phyloP scores from a whole-genome alignment of 2,113 vertebrate species.

The Sphaerodactylus townsendi region DNA sequence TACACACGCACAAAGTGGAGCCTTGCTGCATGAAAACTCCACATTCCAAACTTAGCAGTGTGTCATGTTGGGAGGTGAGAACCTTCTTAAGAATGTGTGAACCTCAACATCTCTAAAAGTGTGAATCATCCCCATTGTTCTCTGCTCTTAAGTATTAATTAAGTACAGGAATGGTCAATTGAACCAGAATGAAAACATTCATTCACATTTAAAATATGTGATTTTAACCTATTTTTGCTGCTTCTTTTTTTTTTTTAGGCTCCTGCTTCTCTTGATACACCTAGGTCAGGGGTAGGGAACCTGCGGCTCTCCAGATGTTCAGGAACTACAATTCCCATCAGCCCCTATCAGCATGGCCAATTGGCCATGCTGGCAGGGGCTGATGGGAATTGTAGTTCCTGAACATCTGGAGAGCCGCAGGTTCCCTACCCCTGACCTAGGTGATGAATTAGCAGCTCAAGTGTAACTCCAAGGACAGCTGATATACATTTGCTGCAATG shows the following conservation, averaged over 20 bases:
- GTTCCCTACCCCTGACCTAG: too few species aligned
- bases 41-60: constrained; percentile 13
- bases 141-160: background rate
- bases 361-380: too few species aligned
- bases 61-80: constrained; percentile 1
- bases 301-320: too few species aligned
- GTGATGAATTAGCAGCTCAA: background rate
- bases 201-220: background rate
- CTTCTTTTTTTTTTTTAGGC: background rate
- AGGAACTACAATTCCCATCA: too few species aligned
- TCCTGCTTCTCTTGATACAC: background rate
- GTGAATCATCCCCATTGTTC: constrained; percentile 17
- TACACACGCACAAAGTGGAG: constrained; percentile 1
- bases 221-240: too few species aligned
- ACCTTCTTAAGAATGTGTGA: constrained; percentile 34
- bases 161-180: background rate
- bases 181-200: background rate
- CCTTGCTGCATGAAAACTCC: constrained; percentile 30
- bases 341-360: too few species aligned
- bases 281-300: too few species aligned
- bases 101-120: constrained; percentile 35
- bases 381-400: too few species aligned
- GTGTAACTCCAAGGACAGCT: background rate
- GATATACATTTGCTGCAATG: background rate
- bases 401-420: too few species aligned